Conservation (phyloP, 2,113 vertebrate species). For the Chrysemys picta region DNA sequence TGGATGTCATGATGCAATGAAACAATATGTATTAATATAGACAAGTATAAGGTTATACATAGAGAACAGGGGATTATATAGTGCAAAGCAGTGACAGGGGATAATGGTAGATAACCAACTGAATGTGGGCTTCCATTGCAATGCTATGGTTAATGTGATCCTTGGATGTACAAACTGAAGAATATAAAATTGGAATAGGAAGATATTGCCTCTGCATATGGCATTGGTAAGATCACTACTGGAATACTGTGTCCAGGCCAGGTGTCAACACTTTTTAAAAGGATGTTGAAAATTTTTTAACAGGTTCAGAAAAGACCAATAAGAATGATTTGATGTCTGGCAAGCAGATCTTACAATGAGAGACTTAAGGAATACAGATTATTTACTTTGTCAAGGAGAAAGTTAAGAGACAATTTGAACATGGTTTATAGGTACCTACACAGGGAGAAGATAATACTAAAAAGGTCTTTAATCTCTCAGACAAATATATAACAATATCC, state of each 20-base stretch:
- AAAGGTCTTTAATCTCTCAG: not conserved
- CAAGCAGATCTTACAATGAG: not conserved
- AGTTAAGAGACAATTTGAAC: not conserved
- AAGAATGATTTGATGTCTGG: not conserved
- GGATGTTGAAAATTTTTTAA: not conserved
- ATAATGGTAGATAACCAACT: not conserved
- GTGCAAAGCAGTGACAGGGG: not conserved
- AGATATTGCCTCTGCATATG: not conserved
- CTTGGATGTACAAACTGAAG: not conserved
- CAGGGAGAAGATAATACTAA: not conserved
- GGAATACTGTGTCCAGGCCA: not conserved
- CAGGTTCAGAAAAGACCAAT: not conserved
- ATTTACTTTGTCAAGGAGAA: not conserved
- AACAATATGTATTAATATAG: not conserved
- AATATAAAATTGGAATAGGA: not conserved
- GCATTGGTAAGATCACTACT: not conserved
- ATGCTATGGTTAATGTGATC: not conserved
- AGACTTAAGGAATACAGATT: not conserved
- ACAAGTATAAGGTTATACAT: not conserved
- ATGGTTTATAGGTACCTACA: not conserved
- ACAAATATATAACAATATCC: not conserved
- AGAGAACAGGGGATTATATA: not conserved
- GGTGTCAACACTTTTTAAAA: not conserved
- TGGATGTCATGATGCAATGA: not conserved
- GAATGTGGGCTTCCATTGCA: fast-evolving